These are phyloP conservation scores for Scartelaos histophorus DNA, from an alignment of 2,113 vertebrate species.

Conservation along the genomic window DNA sequence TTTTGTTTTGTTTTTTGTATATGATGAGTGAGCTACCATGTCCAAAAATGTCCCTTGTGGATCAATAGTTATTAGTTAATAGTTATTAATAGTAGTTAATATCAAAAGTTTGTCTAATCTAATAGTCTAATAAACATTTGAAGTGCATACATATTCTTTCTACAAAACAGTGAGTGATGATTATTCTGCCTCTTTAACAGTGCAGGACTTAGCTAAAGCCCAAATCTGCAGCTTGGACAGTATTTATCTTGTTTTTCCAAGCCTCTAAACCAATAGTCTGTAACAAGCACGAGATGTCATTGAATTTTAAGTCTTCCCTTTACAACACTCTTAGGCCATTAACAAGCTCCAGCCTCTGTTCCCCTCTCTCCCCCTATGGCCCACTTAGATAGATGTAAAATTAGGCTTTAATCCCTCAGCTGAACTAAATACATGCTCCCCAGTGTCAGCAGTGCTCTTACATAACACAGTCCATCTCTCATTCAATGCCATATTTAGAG, in stretches of 20 bases:
- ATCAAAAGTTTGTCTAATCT: no score
- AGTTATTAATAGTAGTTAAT: no score
- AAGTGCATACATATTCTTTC: background rate
- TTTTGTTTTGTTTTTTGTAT: no score
- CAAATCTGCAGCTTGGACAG: conserved; percentile 17
- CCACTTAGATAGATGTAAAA: conserved; percentile 73
- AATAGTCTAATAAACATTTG: no score
- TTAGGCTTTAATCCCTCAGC: conserved; percentile 70
- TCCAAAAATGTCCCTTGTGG: no score
- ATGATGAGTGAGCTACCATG: no score
- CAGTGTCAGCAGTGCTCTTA: conserved; percentile 55
- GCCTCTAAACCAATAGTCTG: conserved; percentile 39
- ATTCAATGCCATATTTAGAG: conserved; percentile 9
- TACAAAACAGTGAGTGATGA: conserved; percentile 6
- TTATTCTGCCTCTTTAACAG: conserved; percentile 12
- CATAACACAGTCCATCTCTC: conserved; percentile 53
- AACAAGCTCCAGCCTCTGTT: conserved; percentile 54
- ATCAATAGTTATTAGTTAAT: no score
- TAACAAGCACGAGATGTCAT: conserved; percentile 56
- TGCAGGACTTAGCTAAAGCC: conserved; percentile 4
- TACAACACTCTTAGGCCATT: conserved; percentile 68
- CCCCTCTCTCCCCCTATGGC: conserved; percentile 55
- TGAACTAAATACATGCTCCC: conserved; percentile 65
- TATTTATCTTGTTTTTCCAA: conserved; percentile 40
- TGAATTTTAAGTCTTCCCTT: conserved; percentile 54